Evolutionary conservation across 2,113 vertebrate species (phyloP).

Genomic region (Eptesicus fuscus): DNA sequence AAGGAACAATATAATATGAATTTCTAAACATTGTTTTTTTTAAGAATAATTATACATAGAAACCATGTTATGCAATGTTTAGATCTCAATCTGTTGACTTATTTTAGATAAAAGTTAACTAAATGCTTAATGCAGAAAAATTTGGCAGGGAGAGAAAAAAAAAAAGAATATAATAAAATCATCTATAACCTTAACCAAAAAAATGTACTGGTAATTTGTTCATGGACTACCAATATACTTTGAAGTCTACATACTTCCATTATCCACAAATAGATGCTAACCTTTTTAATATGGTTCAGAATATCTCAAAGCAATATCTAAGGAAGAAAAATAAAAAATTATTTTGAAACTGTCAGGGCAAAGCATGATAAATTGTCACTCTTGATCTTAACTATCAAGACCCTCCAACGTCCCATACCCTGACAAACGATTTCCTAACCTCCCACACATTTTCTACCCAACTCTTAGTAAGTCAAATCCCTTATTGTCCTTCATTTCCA

Average conservation of each 20-base stretch:
- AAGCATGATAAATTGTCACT: not conserved
- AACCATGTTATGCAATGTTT: not conserved
- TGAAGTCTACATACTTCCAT: not conserved
- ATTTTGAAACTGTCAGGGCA: not conserved
- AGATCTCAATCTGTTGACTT: not conserved
- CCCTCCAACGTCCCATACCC: fast-evolving
- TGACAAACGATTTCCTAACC: not conserved
- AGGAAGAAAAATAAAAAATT: not conserved
- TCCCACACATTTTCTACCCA: not conserved
- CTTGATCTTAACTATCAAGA: not conserved
- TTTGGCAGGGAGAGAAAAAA: no score
- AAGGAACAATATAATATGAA: not conserved
- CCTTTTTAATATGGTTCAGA: not conserved
- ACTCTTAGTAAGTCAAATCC: not conserved
- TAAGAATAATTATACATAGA: not conserved
- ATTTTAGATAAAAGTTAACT: conserved; percentile 12
- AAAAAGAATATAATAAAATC: not conserved
- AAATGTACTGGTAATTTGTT: not conserved
- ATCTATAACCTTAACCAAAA: not conserved
- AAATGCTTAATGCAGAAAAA: not conserved
- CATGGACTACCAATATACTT: not conserved
- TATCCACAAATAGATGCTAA: not conserved
- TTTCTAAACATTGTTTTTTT: not conserved
- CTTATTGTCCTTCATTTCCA: not conserved
- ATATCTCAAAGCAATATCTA: conserved; percentile 7